These are phyloP conservation scores for Tenthredo notha DNA, from an alignment of 2,888 invertebrate genomes.

Conservation along the genomic window DNA sequence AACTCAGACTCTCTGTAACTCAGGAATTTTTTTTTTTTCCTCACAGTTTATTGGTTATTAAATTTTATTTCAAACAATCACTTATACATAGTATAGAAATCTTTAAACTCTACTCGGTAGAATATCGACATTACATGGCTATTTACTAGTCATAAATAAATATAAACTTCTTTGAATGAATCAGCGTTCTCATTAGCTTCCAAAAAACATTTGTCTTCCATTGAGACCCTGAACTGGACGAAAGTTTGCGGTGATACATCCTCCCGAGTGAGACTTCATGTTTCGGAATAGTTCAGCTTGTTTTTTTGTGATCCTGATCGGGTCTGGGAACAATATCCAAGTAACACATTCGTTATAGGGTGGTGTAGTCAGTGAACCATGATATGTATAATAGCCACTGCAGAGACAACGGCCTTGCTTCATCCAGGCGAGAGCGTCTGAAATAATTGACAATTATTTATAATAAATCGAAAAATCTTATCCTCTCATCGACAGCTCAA, in stretches of 20 bases:
- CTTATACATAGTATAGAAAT: conserved; percentile 52
- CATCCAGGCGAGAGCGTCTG: conserved; percentile 64
- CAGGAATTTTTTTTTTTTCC: no score
- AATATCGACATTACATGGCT: conserved; percentile 44
- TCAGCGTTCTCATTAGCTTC: conserved; percentile 20
- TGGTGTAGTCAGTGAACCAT: conserved; percentile 67
- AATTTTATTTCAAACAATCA: neutral
- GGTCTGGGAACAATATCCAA: conserved; percentile 68
- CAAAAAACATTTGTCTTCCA: conserved; percentile 56
- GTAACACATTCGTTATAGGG: conserved; percentile 69
- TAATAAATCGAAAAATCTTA: neutral
- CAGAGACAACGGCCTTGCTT: conserved; percentile 57
- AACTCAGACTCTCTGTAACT: no score
- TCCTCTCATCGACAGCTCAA: neutral
- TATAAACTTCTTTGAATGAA: neutral
- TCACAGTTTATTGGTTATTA: neutral
- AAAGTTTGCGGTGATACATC: conserved; percentile 52
- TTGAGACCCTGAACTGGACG: conserved; percentile 57
- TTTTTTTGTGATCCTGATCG: conserved; percentile 65
- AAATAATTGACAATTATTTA: neutral
- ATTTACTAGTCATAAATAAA: conserved; percentile 49
- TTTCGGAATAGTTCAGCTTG: conserved; percentile 63
- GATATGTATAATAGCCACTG: conserved; percentile 69
- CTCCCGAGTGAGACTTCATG: conserved; percentile 45
- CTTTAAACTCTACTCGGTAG: conserved; percentile 53